Base-by-base conservation (phyloP, 2,113 vertebrate species). In the Amblyornis subalaris region DNA sequence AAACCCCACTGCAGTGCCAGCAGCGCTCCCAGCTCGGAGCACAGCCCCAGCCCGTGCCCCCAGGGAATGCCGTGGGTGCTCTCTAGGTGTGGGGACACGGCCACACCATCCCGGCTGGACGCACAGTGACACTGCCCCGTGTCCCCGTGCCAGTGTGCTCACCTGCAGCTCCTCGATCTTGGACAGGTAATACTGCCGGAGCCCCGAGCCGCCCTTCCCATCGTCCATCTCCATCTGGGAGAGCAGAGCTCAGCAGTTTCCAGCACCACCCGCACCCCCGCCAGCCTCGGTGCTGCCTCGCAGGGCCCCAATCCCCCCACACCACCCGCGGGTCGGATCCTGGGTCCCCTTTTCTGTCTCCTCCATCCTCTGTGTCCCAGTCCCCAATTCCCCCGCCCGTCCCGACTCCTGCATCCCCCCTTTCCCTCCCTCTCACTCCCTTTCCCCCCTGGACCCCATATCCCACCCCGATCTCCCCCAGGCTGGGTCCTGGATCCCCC, bases 141-240 rank as follows among this genome's bases (percentile, higher is more conserved):
- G n/a, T 2, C 6, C 13, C 5, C 10, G 5, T 14, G 29, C 5
- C 1, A 14, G 44, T 0, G 13, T 3, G 21, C 98, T 98, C 90
- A 99, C 99, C 98, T 99, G 99, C 54, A 99, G 97, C 94, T 99
- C 99, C 94, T 99, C 99, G 62, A 99, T 99, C 97, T 99, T 99
- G 48, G 99, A 99, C 79, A 99, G 97, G 86, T 99, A 99, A 96
- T 99, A 99, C 69, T 99, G 99, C 25, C 99, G 98, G 16, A 99
- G 98, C 36, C 99, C 99, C 6, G 98, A 97, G 85, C 99, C 99
- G 6, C 99, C 98, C 94, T 99, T 99, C 44, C 98, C 98, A 8
- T 99, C 99, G 31, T 99, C 99, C 98, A 99, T 97, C 89, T 99
- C 99, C 99, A 99, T 99, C 99, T 99, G 96, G 10, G 8, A 74